A percentile compares a stretch with the other conserved stretches of the same genome.
Evolutionary conservation across 2,113 vertebrate species (phyloP).

Genomic region (Atlantisia rogersi): DNA sequence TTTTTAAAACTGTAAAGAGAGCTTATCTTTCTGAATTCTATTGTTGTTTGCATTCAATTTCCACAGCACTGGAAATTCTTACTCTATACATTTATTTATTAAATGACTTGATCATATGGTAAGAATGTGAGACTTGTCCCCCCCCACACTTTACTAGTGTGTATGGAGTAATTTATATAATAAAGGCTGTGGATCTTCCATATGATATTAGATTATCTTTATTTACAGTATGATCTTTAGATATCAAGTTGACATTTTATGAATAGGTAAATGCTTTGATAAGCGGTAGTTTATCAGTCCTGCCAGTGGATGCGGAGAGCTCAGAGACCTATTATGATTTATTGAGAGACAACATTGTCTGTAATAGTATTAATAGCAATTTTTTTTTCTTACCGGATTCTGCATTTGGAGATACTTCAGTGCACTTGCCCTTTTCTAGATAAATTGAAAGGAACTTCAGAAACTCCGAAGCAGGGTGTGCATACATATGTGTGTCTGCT

Average conservation of each 20-base stretch:
- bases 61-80: neutral
- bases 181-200: neutral
- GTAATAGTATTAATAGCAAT: neutral
- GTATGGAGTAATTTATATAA: neutral
- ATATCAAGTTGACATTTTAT: neutral
- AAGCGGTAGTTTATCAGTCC: neutral
- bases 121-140: neutral
- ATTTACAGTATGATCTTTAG: neutral
- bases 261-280: neutral
- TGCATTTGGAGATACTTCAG: neutral
- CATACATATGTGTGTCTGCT: fast-evolving
- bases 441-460: neutral
- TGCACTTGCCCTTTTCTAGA: neutral
- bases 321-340: neutral
- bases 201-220: neutral
- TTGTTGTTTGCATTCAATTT: neutral
- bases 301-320: neutral
- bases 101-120: neutral
- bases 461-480: neutral
- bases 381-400: neutral
- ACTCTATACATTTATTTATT: neutral
- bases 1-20: neutral
- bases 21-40: neutral
- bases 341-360: neutral
- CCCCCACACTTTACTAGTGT: neutral